Conservation (phyloP, 1,140 invertebrate species). For the Aphis craccivora region DNA sequence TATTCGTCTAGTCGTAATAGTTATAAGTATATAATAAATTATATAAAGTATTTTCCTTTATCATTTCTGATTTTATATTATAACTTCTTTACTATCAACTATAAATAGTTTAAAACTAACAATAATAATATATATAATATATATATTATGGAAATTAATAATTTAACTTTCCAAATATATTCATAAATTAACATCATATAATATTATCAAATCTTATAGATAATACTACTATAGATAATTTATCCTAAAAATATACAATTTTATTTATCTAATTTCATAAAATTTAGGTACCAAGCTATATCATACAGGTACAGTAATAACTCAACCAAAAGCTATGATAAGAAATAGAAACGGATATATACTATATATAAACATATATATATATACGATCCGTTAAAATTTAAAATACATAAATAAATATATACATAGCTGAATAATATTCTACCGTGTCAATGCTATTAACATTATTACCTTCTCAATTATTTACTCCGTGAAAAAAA, state of each 20-base stretch:
- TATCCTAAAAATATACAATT: not conserved
- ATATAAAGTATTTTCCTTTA: too few species aligned
- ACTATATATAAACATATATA: not conserved
- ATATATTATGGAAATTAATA: not conserved
- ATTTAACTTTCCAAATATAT: not conserved
- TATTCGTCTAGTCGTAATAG: too few species aligned
- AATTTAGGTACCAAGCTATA: not conserved
- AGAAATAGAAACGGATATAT: not conserved
- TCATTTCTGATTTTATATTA: not conserved
- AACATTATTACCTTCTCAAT: too few species aligned
- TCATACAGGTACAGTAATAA: not conserved
- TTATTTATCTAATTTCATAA: not conserved
- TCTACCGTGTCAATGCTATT: too few species aligned
- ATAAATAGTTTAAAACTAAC: not conserved
- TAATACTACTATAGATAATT: too few species aligned
- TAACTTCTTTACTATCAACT: not conserved
- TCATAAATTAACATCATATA: not conserved
- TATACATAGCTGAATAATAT: not conserved
- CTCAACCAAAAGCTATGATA: not conserved
- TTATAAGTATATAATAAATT: too few species aligned
- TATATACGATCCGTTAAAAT: too few species aligned
- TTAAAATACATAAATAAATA: too few species aligned
- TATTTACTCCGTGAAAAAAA: too few species aligned
- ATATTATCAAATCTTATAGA: too few species aligned
- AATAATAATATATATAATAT: not conserved